Conservation (phyloP, 2,888 invertebrate species). For the Melieria crassipennis region DNA sequence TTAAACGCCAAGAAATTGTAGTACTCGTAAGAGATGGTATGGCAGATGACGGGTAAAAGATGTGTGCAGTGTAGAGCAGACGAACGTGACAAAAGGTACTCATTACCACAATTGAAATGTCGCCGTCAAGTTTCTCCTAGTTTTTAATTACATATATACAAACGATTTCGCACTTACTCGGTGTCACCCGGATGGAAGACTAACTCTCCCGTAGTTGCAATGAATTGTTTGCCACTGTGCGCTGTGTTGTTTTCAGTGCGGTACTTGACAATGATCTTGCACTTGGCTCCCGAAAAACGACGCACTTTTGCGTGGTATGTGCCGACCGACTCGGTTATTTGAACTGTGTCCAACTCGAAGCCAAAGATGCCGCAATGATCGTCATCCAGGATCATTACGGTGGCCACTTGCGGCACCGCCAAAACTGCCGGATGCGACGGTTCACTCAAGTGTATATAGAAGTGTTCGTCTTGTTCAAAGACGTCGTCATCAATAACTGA, state of each 20-base stretch:
- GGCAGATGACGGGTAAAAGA: no score
- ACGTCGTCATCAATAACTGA: constrained; percentile 98
- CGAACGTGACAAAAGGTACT: no score
- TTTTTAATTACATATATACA: no score
- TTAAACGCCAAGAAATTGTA: no score
- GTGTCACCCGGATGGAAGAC: constrained; percentile 94
- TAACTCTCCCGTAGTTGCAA: constrained; percentile 79
- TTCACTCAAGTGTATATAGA: constrained; percentile 84
- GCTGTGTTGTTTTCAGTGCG: constrained; percentile 94
- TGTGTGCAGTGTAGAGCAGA: no score
- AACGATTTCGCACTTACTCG: constrained; percentile 7
- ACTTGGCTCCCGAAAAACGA: constrained; percentile 92
- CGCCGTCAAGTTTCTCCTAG: no score
- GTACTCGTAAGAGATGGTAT: no score
- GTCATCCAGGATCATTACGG: constrained; percentile 98
- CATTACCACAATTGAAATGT: no score
- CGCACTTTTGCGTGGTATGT: constrained; percentile 83
- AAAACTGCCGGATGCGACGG: constrained; percentile 77
- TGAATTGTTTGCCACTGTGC: constrained; percentile 88
- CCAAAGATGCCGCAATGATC: constrained; percentile 98
- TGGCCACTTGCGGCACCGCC: constrained; percentile 88
- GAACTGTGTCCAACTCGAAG: constrained; percentile 84
- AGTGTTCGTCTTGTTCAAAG: constrained; percentile 99
- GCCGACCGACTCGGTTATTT: constrained; percentile 91
- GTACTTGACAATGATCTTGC: constrained; percentile 87